Conservation (phyloP, 37 sponge, comb jelly and placozoan genomes). For the Halichondria panicea region DNA sequence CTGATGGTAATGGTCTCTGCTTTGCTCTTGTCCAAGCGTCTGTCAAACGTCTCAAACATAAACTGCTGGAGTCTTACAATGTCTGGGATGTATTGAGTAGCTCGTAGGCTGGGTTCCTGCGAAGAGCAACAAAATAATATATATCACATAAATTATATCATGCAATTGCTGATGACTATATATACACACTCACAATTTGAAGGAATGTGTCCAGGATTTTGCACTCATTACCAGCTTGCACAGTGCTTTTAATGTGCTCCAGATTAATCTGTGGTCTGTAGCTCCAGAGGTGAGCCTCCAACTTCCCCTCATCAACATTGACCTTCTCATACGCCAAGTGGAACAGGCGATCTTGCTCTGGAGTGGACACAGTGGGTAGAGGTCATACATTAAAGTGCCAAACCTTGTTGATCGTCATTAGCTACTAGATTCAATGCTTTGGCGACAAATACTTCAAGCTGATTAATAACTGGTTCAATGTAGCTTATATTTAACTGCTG, state of each 20-base stretch:
- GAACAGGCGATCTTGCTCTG: conserved; percentile 69
- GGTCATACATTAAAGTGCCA: too few relatives aligned
- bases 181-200: conserved; percentile 28
- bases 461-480: conserved; percentile 48
- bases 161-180: neutral
- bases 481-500: conserved; percentile 21
- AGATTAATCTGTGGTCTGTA: conserved; percentile 57
- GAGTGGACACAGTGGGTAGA: too few relatives aligned
- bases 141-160: neutral
- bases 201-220: conserved; percentile 65
- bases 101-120: conserved; percentile 52
- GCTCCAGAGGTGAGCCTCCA: conserved; percentile 67
- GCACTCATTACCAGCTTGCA: too few relatives aligned
- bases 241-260: conserved; percentile 45
- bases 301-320: neutral
- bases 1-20: conserved; percentile 24
- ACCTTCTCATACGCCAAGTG: conserved; percentile 60
- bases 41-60: conserved; percentile 25
- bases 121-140: neutral
- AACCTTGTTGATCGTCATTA: conserved; percentile 67
- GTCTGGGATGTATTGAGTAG: conserved; percentile 67
- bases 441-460: conserved; percentile 9
- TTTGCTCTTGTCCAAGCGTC: conserved; percentile 27
- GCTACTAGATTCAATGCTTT: conserved; percentile 36
- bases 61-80: conserved; percentile 54